Evolutionary conservation across 2,888 invertebrate species (phyloP).

Genomic region (Oscheius sp.): DNA sequence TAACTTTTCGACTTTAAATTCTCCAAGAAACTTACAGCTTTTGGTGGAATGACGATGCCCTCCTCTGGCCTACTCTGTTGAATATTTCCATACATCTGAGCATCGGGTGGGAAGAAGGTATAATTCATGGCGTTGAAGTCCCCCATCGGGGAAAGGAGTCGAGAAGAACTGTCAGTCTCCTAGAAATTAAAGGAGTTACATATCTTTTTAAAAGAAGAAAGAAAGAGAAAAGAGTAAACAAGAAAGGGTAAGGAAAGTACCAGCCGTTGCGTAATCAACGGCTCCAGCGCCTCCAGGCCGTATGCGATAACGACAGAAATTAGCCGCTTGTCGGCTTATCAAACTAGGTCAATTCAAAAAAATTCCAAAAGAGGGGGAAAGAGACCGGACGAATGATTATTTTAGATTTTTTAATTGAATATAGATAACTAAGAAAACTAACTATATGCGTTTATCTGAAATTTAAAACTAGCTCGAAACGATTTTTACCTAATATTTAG

Average conservation of each 20-base stretch:
- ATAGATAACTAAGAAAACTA: too few relatives aligned
- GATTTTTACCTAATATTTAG: too few relatives aligned
- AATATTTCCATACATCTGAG: not conserved
- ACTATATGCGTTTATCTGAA: too few relatives aligned
- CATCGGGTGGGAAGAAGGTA: slow-evolving; percentile 11
- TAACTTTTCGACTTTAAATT: not conserved
- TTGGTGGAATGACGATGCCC: slow-evolving; percentile 29
- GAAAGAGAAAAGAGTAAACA: slow-evolving; percentile 3
- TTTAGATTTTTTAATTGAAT: too few relatives aligned
- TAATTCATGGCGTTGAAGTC: slow-evolving; percentile 19
- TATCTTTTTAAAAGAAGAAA: not conserved
- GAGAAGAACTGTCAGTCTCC: not conserved
- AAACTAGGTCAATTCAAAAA: slow-evolving; percentile 23
- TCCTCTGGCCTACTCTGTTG: slow-evolving; percentile 14
- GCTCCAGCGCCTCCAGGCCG: slow-evolving; percentile 17
- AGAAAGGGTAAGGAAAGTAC: slow-evolving; percentile 8
- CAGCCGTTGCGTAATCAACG: slow-evolving; percentile 25
- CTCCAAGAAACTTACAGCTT: slow-evolving; percentile 30
- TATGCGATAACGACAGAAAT: not conserved
- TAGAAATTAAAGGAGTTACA: slow-evolving; percentile 27
- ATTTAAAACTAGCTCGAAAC: too few relatives aligned
- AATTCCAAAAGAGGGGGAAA: not conserved
- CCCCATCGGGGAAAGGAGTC: slow-evolving; percentile 15
- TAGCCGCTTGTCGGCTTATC: slow-evolving; percentile 5
- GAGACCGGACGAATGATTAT: not conserved